Evolutionary conservation across 2,113 vertebrate species (phyloP), one percentile per base, ranked within the genome.

Genomic region (Felis catus): DNA sequence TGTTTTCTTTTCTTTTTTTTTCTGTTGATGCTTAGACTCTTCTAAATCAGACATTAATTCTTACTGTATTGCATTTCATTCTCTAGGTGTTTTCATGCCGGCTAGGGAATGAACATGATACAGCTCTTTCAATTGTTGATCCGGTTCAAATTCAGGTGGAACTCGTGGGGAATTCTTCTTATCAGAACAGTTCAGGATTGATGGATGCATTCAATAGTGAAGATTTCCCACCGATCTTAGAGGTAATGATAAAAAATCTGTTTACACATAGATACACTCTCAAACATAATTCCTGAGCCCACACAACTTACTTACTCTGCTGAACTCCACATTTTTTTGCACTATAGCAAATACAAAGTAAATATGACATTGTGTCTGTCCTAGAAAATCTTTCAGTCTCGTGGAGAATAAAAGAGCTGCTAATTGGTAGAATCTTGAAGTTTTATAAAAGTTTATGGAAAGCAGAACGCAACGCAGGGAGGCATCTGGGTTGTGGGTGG

Each of bases 201-300:
- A 98, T 99, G 98, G 99, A 99, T 87, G 99, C 99, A 18, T 99
- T 99, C 98, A 99, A 99, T 18, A 99, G 99, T 58, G 99, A 99
- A 96, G 99, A 99, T 97, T 99, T 99, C 74, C 99, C 99, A 15
- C 99, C 99, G 0, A 94, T 99, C 93, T 98, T 99, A 82, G 99
- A 99, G 99, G 99, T 99, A 99, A 97, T 2, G 18, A 29, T 45
- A 80, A 13, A 58, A 53, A 83, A 86, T 14, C 1, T 39, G 39
- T 15, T 3, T 31, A 23, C 29, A 27, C 23, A 0, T 10, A 1
- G 18, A 27, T 36, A 5, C 0, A 1, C 16, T 15, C 19, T 41
- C 58, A 36, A 3, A 45, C 7, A 11, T 41, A 45, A 45, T 36
- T n/a, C 16, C 39, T 48, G 0, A 65, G 53, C 39, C 27, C 31